Conservation (phyloP, 2,797 vertebrate genomes). For the Amphiprion clarkii region DNA sequence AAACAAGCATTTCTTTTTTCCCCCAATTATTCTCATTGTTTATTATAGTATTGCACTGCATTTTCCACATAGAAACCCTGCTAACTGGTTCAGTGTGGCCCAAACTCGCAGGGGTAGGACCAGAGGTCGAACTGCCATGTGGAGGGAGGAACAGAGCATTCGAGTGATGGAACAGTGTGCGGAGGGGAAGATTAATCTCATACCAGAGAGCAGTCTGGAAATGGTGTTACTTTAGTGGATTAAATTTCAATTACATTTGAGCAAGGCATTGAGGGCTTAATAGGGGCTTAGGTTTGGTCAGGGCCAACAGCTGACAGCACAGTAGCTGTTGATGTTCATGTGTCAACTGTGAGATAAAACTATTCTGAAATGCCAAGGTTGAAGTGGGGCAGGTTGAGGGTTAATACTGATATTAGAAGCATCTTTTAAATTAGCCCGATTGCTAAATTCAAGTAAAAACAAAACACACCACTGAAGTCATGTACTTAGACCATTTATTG, state of each 20-base stretch:
- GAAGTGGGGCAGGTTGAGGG: background rate
- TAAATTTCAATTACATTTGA: slow-evolving; percentile 86
- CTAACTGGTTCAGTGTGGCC: slow-evolving; percentile 22
- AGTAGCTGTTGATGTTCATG: slow-evolving; percentile 47
- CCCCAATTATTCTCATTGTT: background rate
- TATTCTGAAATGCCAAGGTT: slow-evolving; percentile 14
- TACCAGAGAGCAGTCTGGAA: slow-evolving; percentile 72
- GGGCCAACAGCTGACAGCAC: slow-evolving; percentile 53
- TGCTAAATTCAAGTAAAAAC: background rate
- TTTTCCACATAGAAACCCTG: background rate
- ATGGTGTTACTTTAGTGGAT: slow-evolving; percentile 78
- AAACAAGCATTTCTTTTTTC: background rate
- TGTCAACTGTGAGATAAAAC: slow-evolving; percentile 45
- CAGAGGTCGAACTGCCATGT: slow-evolving; percentile 47
- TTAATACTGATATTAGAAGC: background rate
- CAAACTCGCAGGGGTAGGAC: slow-evolving; percentile 15
- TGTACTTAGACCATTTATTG: too few relatives aligned
- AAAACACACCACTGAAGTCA: background rate
- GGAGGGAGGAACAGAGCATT: slow-evolving; percentile 54
- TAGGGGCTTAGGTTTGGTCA: slow-evolving; percentile 60
- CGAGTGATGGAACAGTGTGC: slow-evolving; percentile 48
- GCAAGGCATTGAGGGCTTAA: slow-evolving; percentile 76
- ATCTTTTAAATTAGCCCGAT: slow-evolving; percentile 5
- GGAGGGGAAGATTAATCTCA: slow-evolving; percentile 70
- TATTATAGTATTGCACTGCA: background rate